These are phyloP conservation scores for Mamestra brassicae DNA, from an alignment of 2,888 invertebrate species.

Conservation along the genomic window DNA sequence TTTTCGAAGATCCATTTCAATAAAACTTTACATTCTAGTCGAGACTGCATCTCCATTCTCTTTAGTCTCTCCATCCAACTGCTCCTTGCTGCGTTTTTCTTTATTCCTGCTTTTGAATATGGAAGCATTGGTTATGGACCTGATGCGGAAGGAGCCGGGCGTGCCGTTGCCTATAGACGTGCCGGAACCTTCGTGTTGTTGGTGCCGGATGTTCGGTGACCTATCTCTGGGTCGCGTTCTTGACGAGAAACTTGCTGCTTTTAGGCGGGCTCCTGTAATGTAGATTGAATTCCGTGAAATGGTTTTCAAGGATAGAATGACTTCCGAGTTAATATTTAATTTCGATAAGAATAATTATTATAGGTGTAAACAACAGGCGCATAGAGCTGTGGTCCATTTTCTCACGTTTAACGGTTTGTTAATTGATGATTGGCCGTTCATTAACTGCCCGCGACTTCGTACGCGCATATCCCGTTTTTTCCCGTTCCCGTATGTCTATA, in stretches of 20 bases:
- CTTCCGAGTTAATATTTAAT: too few relatives aligned
- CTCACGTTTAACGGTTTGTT: too few relatives aligned
- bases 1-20: not conserved
- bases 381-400: too few relatives aligned
- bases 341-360: too few relatives aligned
- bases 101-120: constrained; percentile 80
- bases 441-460: too few relatives aligned
- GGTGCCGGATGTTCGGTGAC: constrained; percentile 78
- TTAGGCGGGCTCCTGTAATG: constrained; percentile 76
- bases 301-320: not conserved
- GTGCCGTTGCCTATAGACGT: constrained; percentile 75
- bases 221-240: constrained; percentile 79
- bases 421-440: too few relatives aligned
- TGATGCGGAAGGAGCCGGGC: constrained; percentile 79
- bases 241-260: constrained; percentile 85
- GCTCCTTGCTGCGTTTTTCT: constrained; percentile 75
- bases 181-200: constrained; percentile 72
- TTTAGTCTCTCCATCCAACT: constrained; percentile 67
- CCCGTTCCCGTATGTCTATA: too few relatives aligned
- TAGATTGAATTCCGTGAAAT: constrained; percentile 2
- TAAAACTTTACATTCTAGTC: constrained; percentile 79
- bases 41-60: constrained; percentile 78
- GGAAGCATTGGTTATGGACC: constrained; percentile 84
- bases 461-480: too few relatives aligned
- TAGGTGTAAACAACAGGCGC: too few relatives aligned